These are phyloP conservation scores for Hylaea fasciaria DNA, from an alignment of 2,888 invertebrate species.

Conservation along the genomic window DNA sequence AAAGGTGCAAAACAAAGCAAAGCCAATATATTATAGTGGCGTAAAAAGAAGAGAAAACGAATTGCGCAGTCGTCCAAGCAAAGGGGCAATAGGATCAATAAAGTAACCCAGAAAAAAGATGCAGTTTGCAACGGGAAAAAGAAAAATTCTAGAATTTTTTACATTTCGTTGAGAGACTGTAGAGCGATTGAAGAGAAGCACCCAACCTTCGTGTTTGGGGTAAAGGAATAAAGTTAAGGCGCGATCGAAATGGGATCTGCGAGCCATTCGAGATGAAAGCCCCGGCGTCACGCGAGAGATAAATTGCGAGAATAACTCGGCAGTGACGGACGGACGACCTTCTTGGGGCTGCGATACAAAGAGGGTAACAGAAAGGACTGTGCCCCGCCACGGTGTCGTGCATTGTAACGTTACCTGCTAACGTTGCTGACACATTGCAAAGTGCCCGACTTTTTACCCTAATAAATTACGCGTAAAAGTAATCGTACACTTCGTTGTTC, in stretches of 20 bases:
- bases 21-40: slow-evolving; percentile 15
- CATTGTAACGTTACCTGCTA: slow-evolving; percentile 24
- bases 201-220: slow-evolving; percentile 39
- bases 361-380: slow-evolving; percentile 20
- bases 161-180: slow-evolving; percentile 51
- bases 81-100: slow-evolving; percentile 45
- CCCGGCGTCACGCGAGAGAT: slow-evolving; percentile 52
- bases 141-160: slow-evolving; percentile 45
- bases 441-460: slow-evolving; percentile 9
- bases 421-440: slow-evolving; percentile 15
- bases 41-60: slow-evolving; percentile 22
- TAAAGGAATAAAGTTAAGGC: slow-evolving; percentile 42
- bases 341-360: slow-evolving; percentile 32
- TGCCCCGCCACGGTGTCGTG: slow-evolving; percentile 8
- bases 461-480: slow-evolving; percentile 13
- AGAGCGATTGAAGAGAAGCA: neutral
- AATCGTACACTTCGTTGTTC: no score
- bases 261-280: slow-evolving; percentile 54
- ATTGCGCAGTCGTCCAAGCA: slow-evolving; percentile 26
- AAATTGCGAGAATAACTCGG: slow-evolving; percentile 58
- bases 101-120: slow-evolving; percentile 36
- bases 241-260: slow-evolving; percentile 50
- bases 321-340: slow-evolving; percentile 36
- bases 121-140: slow-evolving; percentile 37
- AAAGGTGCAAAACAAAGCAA: neutral